Evolutionary conservation across 2,797 vertebrate species (phyloP).

Genomic region (Intellagama lesueurii): DNA sequence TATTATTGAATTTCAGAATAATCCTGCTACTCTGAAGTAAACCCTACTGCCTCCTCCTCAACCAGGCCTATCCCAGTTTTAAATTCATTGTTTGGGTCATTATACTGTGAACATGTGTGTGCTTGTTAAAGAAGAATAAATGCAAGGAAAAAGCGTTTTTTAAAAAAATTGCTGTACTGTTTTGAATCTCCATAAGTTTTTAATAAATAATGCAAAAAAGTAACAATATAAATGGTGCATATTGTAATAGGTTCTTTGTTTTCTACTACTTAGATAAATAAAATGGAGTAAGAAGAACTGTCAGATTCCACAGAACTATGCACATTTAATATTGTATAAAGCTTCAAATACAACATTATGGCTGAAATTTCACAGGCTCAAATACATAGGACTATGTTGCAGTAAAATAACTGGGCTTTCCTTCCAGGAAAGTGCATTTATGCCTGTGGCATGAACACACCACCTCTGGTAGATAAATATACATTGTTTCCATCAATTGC

Average conservation of each 20-base stretch:
- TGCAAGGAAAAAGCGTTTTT: background rate
- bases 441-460: background rate
- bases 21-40: background rate
- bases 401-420: background rate
- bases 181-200: background rate
- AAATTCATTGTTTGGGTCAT: background rate
- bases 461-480: background rate
- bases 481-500: background rate
- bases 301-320: slow-evolving; percentile 29
- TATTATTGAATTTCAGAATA: background rate
- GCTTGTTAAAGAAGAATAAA: background rate
- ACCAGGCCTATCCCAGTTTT: background rate
- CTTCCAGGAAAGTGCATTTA: background rate
- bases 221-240: background rate
- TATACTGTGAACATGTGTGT: background rate
- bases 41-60: background rate
- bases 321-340: slow-evolving; percentile 34
- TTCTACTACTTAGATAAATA: background rate
- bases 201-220: background rate
- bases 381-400: background rate
- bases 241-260: slow-evolving; percentile 1
- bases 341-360: background rate
- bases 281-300: background rate
- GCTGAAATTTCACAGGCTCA: background rate
- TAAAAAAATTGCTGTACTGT: background rate